Base-by-base conservation (phyloP, 1,140 invertebrate genomes). In the Pomacea maculata region DNA sequence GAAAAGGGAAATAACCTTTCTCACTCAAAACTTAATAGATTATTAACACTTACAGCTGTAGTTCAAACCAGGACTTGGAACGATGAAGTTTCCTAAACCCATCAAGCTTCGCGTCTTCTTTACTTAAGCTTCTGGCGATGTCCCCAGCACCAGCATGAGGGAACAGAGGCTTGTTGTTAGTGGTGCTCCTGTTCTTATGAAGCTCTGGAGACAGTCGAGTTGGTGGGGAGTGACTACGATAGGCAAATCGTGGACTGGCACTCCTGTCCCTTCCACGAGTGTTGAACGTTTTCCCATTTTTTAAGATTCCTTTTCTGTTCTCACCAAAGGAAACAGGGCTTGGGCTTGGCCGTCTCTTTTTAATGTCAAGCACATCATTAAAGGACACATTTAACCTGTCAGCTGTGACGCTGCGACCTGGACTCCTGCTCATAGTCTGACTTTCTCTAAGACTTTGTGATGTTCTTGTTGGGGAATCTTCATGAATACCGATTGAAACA, bases 21-120 rank as follows among this genome's bases (percentile, higher is more conserved):
- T 11, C 57, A 61, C 57, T 11, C 57, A 11, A 6, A 61, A 29
- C 54, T 4, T 2, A 45, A 57, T 75, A 57, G 25, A 61, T 17
- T 45, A 10, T 17, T 29, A 15, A 55, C 70, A 78, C 77, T 78
- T 70, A 78, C 77, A 78, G 77, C 77, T 78, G 77, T 17, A 78
- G 61, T 64, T 85, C 82, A 74, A 78, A 83, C 83, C 83, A 85
- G n/a, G 81, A 79, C 71, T 85, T 83, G 54, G 74, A 74, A 57
- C 76, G 45, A 29, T 79, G 68, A 14, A 72, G 52, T 21, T 83
- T 78, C 29, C 75, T 67, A 55, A 83, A 21, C 6, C 70, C 54
- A 17, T 80, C 61, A 25, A 78, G 57, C 8, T 79, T 29, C 54
- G 55, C 29, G 54, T 78, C 74, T n/a, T 79, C 81, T 29, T 81